Conservation (phyloP, 2,113 vertebrate genomes). For the Xiphophorus maculatus region DNA sequence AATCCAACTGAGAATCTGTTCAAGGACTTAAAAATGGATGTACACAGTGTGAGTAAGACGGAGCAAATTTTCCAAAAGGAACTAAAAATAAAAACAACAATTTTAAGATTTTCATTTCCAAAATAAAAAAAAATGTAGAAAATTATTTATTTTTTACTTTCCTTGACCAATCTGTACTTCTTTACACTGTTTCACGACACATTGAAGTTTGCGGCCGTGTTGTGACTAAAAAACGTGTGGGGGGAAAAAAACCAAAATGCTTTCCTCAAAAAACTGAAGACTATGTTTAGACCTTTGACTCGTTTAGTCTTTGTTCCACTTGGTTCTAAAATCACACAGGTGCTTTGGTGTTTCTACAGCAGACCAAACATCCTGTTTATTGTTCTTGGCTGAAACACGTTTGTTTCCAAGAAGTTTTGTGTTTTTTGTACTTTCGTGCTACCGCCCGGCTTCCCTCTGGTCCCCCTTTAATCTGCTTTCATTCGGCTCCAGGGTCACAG, state of each 20-base stretch:
- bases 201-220: not conserved
- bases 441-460: too few species aligned
- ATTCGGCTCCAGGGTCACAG: constrained; percentile 32
- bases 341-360: constrained; percentile 19
- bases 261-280: not conserved
- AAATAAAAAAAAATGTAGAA: too few species aligned
- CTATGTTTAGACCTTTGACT: constrained; percentile 2
- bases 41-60: too few species aligned
- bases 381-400: constrained; percentile 19
- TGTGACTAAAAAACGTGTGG: too few species aligned
- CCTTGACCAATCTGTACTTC: not conserved
- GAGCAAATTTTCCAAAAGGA: too few species aligned
- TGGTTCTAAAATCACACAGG: constrained; percentile 29
- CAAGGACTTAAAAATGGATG: too few species aligned
- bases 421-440: too few species aligned
- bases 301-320: constrained; percentile 18
- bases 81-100: too few species aligned
- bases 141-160: too few species aligned
- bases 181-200: not conserved
- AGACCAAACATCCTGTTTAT: constrained; percentile 55
- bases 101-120: too few species aligned
- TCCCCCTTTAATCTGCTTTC: constrained; percentile 13
- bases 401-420: too few species aligned
- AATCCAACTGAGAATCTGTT: too few species aligned
- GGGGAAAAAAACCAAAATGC: not conserved